Evolutionary conservation across 2,113 vertebrate species (phyloP), one percentile per base, ranked within the genome.

Genomic region (Salminus brasiliensis): DNA sequence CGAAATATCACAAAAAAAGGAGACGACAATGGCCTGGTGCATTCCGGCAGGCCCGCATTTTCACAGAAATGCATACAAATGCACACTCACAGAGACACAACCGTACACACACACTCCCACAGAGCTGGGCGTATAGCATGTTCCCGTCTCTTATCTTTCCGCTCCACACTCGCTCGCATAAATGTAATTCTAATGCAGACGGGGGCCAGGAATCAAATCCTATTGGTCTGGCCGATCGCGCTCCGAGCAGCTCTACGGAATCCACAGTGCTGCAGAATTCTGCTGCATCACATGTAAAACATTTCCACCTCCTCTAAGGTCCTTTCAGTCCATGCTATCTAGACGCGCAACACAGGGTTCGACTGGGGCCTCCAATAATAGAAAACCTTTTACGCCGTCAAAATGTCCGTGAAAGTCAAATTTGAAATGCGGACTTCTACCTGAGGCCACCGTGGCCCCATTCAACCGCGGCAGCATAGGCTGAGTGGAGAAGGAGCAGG

Each of bases 141-240:
- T 47, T 34, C n/a, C 25, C 16, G 27, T 53, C 55, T 41, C 41
- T 74, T 81, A 75, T 74, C 76, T 55, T 60, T 29, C 23, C 63
- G 4, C 41, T 18, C 39, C 49, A 71, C 8, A 30, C 47, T n/a
- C 63, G 3, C 30, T 25, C 16, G 71, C 15, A 68, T 67, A 55
- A 34, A 68, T 53, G 63, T 5, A 34, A 68, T 57, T 75, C 76
- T 79, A 81, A 76, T 65, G 52, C 12, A 59, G 39, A 60, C 41
- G 23, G 32, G 32, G 23, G 4, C 25, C 25, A 59, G 67, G 43
- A 49, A 76, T 49, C n/a, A 62, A 69, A 55, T 68, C 29, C 57
- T 36, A 55, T 59, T 60, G 18, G 59, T 60, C 43, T 12, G 6
- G 30, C 39, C 18, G 30, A 66, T 25, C 52, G 23, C 34, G 36